Evolutionary conservation across 2,113 vertebrate genomes (phyloP), one percentile per base, ranked within the genome.

Genomic region (Syngnathus scovelli): DNA sequence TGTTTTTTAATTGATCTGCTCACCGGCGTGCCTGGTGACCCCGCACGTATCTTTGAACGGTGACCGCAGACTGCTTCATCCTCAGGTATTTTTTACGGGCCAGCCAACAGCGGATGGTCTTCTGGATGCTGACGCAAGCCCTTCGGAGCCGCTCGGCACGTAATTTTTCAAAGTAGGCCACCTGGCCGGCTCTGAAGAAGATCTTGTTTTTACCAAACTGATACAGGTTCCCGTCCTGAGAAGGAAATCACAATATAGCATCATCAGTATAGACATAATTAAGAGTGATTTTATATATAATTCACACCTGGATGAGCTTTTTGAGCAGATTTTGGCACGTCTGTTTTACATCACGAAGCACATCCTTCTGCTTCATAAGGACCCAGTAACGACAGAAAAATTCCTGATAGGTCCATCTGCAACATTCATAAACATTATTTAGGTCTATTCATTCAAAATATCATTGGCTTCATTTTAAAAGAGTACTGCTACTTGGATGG

Each of bases 121-220:
- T 98, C 88, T 99, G 97, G 85, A 99, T 98, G 71, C 91, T 82
- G 78, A 98, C 94, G 73, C 96, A 98, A 63, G 96, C 94, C 27
- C 83, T 87, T 18, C 95, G 89, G 60, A 99, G 85, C 80, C 94
- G 96, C 82, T 98, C 95, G 2, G 95, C 94, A 66, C 96, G 94
- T 78, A 98, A 81, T 88, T 96, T 98, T 87, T 99, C 97, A 84
- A 99, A 85, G 84, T 95, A 98, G 54, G 97, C 97, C 79, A 99
- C 97, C 87, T 97, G 96, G 61, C 97, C 97, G 1, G 96, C 93
- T 64, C 96, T 92, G 89, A 99, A 98, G 91, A 99, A 99, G 86
- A 99, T 98, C 91, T 99, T 98, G 76, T 87, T 97, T 81, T 95
- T 97, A 66, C 97, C 96, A 90, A 96, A 98, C 82, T 98, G 94